These are phyloP conservation scores for Oceanodroma tethys DNA, from an alignment of 2,113 vertebrate species.

Conservation along the genomic window DNA sequence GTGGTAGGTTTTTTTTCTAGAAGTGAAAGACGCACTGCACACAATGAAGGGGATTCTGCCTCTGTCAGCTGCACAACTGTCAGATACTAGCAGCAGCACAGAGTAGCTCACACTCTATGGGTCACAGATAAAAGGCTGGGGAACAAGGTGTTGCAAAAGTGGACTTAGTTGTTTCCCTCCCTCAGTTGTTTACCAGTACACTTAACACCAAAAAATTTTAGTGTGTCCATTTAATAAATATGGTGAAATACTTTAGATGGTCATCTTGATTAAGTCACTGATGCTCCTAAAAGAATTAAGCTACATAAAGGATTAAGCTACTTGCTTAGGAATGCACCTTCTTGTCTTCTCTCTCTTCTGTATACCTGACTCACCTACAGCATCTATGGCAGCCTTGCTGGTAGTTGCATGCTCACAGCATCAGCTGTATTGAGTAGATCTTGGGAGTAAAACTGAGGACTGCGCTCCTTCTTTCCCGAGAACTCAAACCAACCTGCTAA, in stretches of 20 bases:
- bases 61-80: neutral
- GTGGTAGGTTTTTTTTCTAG: neutral
- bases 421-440: neutral
- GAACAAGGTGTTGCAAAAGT: neutral
- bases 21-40: neutral
- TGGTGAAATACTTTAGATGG: neutral
- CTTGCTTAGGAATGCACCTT: neutral
- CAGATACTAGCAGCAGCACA: neutral
- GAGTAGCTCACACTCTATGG: neutral
- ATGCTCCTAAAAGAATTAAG: neutral
- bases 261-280: neutral
- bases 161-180: neutral
- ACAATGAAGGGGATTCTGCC: neutral
- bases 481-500: neutral
- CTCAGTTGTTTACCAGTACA: neutral
- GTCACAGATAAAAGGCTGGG: neutral
- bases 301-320: neutral
- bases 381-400: neutral
- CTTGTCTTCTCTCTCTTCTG: neutral
- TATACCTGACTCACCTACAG: neutral
- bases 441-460: neutral
- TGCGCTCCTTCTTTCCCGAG: neutral
- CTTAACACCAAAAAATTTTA: neutral
- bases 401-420: neutral
- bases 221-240: neutral